These are phyloP conservation scores for Microcebus griseorufus DNA, from an alignment of 2,113 vertebrate genomes.

Conservation along the genomic window DNA sequence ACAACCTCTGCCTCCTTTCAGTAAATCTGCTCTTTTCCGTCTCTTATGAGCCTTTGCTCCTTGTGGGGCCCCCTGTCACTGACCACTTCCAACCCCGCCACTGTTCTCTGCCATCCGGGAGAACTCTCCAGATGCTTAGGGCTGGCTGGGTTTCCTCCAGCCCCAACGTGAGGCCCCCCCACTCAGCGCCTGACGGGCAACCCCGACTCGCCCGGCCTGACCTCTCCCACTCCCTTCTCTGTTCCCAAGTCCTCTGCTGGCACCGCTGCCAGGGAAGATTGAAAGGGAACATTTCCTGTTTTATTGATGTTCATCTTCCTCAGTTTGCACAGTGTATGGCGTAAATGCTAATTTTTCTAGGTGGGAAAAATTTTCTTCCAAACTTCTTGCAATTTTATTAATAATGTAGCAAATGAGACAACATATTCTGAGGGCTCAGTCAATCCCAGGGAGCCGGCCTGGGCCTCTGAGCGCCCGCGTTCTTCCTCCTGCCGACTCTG, in stretches of 20 bases:
- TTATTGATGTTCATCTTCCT: slow-evolving; percentile 54
- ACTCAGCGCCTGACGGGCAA: not conserved
- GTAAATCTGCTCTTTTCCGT: not conserved
- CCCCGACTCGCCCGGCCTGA: not conserved
- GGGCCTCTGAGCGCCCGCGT: not conserved
- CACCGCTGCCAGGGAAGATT: not conserved
- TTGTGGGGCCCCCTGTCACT: not conserved
- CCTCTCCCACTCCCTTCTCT: not conserved
- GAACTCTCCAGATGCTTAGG: not conserved
- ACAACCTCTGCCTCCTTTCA: slow-evolving; percentile 32
- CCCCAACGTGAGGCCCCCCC: not conserved
- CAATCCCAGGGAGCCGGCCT: slow-evolving; percentile 50
- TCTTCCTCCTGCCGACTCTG: not conserved
- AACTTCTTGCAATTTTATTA: slow-evolving; percentile 76
- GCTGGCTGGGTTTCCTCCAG: not conserved
- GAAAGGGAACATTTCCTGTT: slow-evolving; percentile 47
- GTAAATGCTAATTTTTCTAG: slow-evolving; percentile 73
- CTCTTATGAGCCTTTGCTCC: not conserved
- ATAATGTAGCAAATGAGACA: slow-evolving; percentile 77
- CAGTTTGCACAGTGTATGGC: slow-evolving; percentile 3
- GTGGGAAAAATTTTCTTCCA: slow-evolving; percentile 58
- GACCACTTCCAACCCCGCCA: not conserved
- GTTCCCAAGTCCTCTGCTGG: not conserved
- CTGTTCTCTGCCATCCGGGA: not conserved
- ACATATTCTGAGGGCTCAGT: slow-evolving; percentile 62